Base-by-base conservation (phyloP, 2,888 invertebrate genomes). In the Pachymerium ferrugineum region DNA sequence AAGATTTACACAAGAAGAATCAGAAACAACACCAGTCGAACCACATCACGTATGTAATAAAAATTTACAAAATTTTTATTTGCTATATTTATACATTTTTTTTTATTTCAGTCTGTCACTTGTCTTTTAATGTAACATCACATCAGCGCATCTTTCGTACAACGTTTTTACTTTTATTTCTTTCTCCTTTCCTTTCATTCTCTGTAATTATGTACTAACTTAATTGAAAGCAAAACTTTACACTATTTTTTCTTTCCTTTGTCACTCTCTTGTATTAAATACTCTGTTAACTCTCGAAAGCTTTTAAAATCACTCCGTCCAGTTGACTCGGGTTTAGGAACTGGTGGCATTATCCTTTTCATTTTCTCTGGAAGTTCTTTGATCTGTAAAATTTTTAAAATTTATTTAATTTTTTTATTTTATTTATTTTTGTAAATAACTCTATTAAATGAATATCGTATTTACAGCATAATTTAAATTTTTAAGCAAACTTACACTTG, bases 261-360 rank as follows among this genome's bases (percentile, higher is more conserved):
- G 76, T 81, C 82, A 76, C 83, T 81, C 72, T 82, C 80, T 38
- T n/a, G n/a, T n/a, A 81, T 80, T 16, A 93, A 81, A 83, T 95
- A 96, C 77, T 88, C 89, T 79, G 95, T 84, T 35, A 96, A 85
- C 82, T 96, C 95, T 78, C 90, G 91, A 35, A 96, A 82, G 74
- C 91, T 90, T 78, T 87, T 89, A 79, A 96, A 96, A 80, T 96
- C 95, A 30, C 92, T 93, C 80, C 93, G 87, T 78, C 94, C 91
- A 78, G 88, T 87, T 0, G 92, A 89, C 80, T 91, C 85, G 80
- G 90, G 91, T 81, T 88, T 92, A 10, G 91, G 90, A 78, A 94
- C 85, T 77, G 83, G 85, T 68, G 96, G 95, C 78, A 96, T 83
- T 14, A 88, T 80, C 3, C 87, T 86, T 1, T 94, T 94, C 85